Base-by-base conservation (phyloP, 1,140 invertebrate species). In the Lasioglossum albipes region DNA sequence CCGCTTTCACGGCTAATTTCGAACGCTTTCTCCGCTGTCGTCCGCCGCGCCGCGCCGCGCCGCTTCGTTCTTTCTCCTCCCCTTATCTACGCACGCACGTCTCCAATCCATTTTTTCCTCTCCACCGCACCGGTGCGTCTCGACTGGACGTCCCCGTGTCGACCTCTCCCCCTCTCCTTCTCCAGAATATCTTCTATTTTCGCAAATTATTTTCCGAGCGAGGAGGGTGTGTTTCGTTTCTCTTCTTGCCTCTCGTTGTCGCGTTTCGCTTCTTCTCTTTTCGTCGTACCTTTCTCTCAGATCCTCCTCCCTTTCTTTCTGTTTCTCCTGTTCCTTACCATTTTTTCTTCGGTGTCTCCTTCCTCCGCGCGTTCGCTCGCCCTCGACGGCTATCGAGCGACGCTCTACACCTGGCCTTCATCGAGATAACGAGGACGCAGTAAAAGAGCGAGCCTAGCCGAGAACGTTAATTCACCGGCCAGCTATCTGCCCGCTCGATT, bases 1-100 rank as follows among this genome's bases (percentile, higher is more conserved):
- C 41, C 36, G 64, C 67, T 81, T 81, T 82, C 81, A 52, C 59
- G 69, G 76, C 67, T 82, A 79, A 79, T 82, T 82, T 73, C 81
- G 75, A 31, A n/a, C 69, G 68, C 42, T 68, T 68, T 70, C 22
- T 54, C 54, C 36, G 36, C 68, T 49, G 49, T 20, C 62, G 61
- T 45, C 3, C 6, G 7, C 49, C 66, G 7, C 6, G 7, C 49
- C 3, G 20, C 31, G 59, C 45, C 49, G 5, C 13, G 22, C n/a
- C 41, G 22, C 6, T 0, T 10, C 18, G 2, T 54, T 59, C 18
- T n/a, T 42, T 31, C 10, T 1, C 1, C 10, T 27, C 57, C n/a
- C 22, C 42, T 41, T 45, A 22, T 41, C 31, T 22, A n/a, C 13
- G 12, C 45, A n/a, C 31, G 57, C 52, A 54, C 13, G n/a, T 42